A percentile compares a stretch with the other conserved stretches of the same genome.
phyloP scores from a whole-genome alignment of 1,140 invertebrate genomes.

The Zeugodacus cucurbitae region DNA sequence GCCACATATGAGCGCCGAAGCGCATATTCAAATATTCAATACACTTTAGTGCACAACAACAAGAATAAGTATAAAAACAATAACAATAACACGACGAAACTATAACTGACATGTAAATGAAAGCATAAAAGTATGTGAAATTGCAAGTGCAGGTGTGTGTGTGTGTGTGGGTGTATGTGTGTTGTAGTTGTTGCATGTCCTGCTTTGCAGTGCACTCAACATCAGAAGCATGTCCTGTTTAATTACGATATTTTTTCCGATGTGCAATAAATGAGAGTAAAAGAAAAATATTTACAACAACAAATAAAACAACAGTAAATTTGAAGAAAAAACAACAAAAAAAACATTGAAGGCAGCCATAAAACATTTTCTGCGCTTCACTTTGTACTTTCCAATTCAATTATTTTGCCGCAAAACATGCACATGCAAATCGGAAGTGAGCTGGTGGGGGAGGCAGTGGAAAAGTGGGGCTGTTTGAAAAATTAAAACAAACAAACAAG shows the following conservation, averaged over 20 bases:
- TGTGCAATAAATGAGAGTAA: neutral
- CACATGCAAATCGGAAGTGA: neutral
- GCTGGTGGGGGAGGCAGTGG: neutral
- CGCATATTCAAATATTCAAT: constrained; percentile 40
- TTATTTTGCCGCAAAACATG: constrained; percentile 43
- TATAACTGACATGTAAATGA: constrained; percentile 26
- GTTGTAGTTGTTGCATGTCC: constrained; percentile 1
- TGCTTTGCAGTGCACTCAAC: constrained; percentile 27
- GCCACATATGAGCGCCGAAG: constrained; percentile 5
- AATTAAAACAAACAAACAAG: neutral
- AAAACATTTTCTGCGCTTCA: constrained; percentile 40
- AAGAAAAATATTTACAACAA: neutral
- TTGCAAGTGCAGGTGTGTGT: neutral
- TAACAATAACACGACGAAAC: neutral
- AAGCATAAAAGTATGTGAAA: constrained; percentile 14
- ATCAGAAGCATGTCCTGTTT: constrained; percentile 45
- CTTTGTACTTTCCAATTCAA: constrained; percentile 45
- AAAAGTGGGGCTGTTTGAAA: neutral
- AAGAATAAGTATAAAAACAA: constrained; percentile 1
- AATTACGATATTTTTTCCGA: constrained; percentile 43
- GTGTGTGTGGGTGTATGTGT: neutral
- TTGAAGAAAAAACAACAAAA: neutral
- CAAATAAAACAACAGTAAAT: neutral
- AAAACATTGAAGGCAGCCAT: constrained; percentile 39
- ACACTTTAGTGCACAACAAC: constrained; percentile 11